These are phyloP conservation scores for Cichladusa arquata DNA, from an alignment of 2,113 vertebrate genomes.

Conservation along the genomic window DNA sequence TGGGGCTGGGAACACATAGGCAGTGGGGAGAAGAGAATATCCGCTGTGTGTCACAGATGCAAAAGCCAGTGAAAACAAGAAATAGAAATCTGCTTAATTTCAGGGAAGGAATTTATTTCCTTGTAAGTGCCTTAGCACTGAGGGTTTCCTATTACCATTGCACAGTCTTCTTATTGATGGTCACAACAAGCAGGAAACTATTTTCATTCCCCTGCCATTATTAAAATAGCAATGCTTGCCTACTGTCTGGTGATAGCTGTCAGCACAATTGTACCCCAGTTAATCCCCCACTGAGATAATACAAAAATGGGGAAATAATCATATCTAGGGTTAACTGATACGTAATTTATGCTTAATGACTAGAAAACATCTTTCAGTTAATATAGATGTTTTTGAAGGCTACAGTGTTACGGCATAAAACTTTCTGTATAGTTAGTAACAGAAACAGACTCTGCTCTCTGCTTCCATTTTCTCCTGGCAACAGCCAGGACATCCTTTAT, in stretches of 20 bases:
- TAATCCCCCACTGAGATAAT: not conserved
- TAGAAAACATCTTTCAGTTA: not conserved
- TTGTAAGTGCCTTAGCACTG: not conserved
- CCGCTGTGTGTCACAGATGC: not conserved
- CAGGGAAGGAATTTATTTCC: not conserved
- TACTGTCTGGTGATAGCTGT: not conserved
- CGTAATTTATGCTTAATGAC: not conserved
- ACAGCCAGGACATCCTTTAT: not conserved
- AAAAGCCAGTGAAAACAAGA: not conserved
- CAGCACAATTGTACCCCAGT: not conserved
- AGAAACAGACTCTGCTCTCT: not conserved
- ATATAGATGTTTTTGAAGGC: not conserved
- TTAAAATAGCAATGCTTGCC: conserved; percentile 11
- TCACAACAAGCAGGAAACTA: not conserved
- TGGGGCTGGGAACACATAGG: not conserved
- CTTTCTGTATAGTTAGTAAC: not conserved
- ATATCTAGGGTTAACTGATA: not conserved
- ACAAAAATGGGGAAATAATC: not conserved
- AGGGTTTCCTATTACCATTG: not conserved
- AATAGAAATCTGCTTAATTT: not conserved
- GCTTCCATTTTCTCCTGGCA: not conserved
- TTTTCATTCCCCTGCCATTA: conserved; percentile 5
- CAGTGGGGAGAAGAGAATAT: no score
- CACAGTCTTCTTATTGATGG: not conserved
- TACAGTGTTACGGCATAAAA: not conserved